Conservation (phyloP, 1,140 invertebrate species). For the Manduca sexta region DNA sequence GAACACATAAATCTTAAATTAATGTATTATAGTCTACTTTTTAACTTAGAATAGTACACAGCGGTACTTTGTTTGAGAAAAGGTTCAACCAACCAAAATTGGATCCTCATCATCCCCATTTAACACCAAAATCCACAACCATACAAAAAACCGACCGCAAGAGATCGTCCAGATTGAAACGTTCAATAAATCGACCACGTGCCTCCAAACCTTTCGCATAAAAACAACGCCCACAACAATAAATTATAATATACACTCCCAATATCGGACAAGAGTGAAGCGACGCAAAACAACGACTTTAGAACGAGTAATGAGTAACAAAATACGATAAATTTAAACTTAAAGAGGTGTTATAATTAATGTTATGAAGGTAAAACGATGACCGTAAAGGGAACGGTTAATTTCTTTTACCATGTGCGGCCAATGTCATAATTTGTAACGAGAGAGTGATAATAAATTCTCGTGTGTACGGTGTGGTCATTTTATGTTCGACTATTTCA, state of each 20-base stretch:
- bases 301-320: slow-evolving; percentile 58
- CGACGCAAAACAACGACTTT: slow-evolving; percentile 35
- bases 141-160: slow-evolving; percentile 25
- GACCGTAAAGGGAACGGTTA: slow-evolving; percentile 37
- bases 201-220: slow-evolving; percentile 46
- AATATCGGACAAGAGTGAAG: slow-evolving; percentile 36
- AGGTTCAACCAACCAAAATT: too few species aligned
- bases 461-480: slow-evolving; percentile 7
- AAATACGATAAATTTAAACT: slow-evolving; percentile 64
- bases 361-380: slow-evolving; percentile 53
- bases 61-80: too few species aligned
- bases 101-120: too few species aligned
- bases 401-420: slow-evolving; percentile 44
- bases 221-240: slow-evolving; percentile 54
- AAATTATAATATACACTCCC: slow-evolving; percentile 66
- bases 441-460: slow-evolving; percentile 15
- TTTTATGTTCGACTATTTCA: too few species aligned
- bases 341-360: slow-evolving; percentile 72
- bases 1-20: too few species aligned
- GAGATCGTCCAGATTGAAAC: slow-evolving; percentile 61
- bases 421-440: slow-evolving; percentile 56
- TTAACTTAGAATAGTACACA: too few species aligned
- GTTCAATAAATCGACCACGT: slow-evolving; percentile 58
- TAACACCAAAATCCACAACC: too few species aligned
- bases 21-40: too few species aligned